Evolutionary conservation across 1,140 invertebrate species (phyloP), one percentile per base, ranked within the genome.

Genomic region (Tetragonula clypearis): DNA sequence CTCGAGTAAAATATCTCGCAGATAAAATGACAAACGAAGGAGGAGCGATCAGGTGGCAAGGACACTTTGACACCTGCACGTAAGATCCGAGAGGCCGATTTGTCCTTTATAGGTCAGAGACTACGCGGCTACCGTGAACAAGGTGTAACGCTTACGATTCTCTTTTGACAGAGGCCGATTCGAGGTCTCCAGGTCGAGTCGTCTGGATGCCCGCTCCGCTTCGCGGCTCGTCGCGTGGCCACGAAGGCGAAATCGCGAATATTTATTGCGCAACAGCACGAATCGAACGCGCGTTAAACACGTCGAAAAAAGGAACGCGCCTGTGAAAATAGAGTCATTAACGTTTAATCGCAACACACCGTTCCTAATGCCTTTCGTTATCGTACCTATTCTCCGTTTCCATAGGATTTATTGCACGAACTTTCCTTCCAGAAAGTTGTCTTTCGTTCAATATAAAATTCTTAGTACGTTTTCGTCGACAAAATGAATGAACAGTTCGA

Each of bases 161-260:
- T 86, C 85, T 77, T 87, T 87, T 80, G 87, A 79, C 83, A 74
- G 88, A 58, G 75, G 84, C 79, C 87, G 82, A 89, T 92, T 92
- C 82, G 90, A 93, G 91, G 92, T 93, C 92, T 92, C 80, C 90
- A 93, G 91, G 92, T 93, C 92, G 91, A 26, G 30, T 17, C 65
- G 82, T 83, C 74, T 77, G 82, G 62, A 66, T 17, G 62, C 23
- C 81, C 65, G 81, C 41, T 81, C 86, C 86, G 89, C 88, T 90
- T 72, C 62, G 41, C 23, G 9, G 80, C 88, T 62, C 66, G 83
- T 82, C 58, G 26, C 26, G 49, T 66, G 60, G 72, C 72, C 74
- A 30, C 87, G 84, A 87, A 90, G 79, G 79, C 62, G 79, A 85
- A 81, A 85, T 85, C 78, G 23, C 49, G 83, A 72, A 80, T 79